A percentile compares a stretch with the other conserved stretches of the same genome.
phyloP scores from a whole-genome alignment of 2,888 invertebrate species.

The Siphlonurus alternatus region DNA sequence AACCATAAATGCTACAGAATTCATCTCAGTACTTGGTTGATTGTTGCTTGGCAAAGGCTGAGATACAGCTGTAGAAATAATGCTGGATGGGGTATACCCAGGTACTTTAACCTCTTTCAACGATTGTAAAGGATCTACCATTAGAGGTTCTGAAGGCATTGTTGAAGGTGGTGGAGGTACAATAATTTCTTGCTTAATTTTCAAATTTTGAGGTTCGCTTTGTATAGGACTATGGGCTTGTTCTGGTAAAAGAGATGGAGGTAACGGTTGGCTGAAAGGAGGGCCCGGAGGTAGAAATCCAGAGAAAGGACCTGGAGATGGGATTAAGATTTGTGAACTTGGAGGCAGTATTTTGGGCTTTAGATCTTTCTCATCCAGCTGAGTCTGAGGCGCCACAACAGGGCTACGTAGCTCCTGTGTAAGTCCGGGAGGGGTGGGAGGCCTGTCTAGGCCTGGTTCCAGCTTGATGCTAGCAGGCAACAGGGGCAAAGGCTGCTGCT shows the following conservation, averaged over 20 bases:
- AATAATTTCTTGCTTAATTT: conserved; percentile 45
- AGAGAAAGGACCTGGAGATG: background rate
- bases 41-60: background rate
- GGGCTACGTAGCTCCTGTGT: conserved; percentile 18
- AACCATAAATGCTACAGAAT: background rate
- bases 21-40: background rate
- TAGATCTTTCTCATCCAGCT: background rate
- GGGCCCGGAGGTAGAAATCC: background rate
- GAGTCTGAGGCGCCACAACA: background rate
- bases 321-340: background rate
- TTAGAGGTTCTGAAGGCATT: conserved; percentile 20
- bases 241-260: background rate
- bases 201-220: conserved; percentile 52
- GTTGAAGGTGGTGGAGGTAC: conserved; percentile 18
- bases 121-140: conserved; percentile 55
- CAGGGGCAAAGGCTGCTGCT: conserved; percentile 20
- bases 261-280: background rate
- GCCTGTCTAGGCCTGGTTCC: conserved; percentile 12
- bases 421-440: conserved; percentile 16
- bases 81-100: conserved; percentile 31
- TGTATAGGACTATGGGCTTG: conserved; percentile 17
- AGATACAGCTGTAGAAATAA: background rate
- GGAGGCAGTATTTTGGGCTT: background rate
- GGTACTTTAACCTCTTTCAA: conserved; percentile 66
- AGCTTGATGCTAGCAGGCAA: conserved; percentile 16